Conservation (phyloP, 2,113 vertebrate species). For the Lagopus muta region DNA sequence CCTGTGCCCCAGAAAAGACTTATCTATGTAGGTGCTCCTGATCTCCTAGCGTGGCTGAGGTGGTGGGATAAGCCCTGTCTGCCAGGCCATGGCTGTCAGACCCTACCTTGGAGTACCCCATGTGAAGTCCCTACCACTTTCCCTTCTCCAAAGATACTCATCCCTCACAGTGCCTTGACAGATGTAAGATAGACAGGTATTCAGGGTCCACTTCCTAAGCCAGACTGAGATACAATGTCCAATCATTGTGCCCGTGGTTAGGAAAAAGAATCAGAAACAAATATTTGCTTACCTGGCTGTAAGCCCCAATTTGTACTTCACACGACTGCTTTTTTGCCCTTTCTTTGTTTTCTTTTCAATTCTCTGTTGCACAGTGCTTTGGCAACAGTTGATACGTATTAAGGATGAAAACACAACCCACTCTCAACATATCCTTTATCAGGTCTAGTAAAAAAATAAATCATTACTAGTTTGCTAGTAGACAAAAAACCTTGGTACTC, state of each 20-base stretch:
- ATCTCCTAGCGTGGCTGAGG: background rate
- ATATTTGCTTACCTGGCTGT: background rate
- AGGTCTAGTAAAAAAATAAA: background rate
- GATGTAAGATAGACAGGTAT: background rate
- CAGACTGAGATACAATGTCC: background rate
- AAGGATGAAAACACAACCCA: background rate
- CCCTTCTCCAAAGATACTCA: background rate
- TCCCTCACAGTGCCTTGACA: background rate
- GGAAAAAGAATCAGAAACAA: background rate
- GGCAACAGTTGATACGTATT: background rate
- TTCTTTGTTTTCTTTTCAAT: background rate
- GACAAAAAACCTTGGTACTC: background rate
- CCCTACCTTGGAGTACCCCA: background rate
- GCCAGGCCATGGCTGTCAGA: background rate
- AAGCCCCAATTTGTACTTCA: background rate
- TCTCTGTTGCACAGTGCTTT: background rate
- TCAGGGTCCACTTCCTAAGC: background rate
- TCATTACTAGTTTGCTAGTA: background rate
- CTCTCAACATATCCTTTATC: background rate
- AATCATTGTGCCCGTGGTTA: background rate
- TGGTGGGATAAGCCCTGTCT: background rate
- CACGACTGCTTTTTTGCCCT: background rate
- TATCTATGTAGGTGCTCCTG: background rate
- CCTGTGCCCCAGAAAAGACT: too few species aligned
- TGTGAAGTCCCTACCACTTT: fast-evolving